Evolutionary conservation across 2,888 invertebrate species (phyloP).

Genomic region (Drosophila maculinotata): DNA sequence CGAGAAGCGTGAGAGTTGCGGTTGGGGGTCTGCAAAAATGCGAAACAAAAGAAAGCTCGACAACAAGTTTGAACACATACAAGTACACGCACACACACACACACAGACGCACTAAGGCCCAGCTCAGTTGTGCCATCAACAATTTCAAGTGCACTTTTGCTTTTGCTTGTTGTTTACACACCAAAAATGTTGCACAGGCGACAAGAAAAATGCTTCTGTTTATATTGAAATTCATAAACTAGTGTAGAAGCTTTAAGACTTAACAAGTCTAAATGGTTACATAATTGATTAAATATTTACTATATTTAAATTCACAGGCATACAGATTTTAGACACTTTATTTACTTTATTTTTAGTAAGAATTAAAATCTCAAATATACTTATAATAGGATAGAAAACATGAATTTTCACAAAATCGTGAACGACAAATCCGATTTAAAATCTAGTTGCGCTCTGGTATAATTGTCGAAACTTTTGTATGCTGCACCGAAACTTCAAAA

Average conservation of each 20-base stretch:
- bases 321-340: no score
- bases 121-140: slow-evolving; percentile 66
- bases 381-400: no score
- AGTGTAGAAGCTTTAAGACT: no score
- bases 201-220: slow-evolving; percentile 13
- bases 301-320: no score
- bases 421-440: no score
- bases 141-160: slow-evolving; percentile 77
- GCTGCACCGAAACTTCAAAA: slow-evolving; percentile 32
- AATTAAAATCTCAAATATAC: no score
- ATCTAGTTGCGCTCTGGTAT: no score
- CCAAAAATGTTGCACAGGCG: slow-evolving; percentile 30
- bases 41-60: slow-evolving; percentile 74
- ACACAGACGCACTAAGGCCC: slow-evolving; percentile 13
- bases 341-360: no score
- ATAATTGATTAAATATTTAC: no score
- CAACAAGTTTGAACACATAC: slow-evolving; percentile 66
- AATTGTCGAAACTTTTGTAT: slow-evolving; percentile 34
- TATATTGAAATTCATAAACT: neutral
- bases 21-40: slow-evolving; percentile 39
- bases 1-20: slow-evolving; percentile 14
- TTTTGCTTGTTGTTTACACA: slow-evolving; percentile 54
- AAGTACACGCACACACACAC: slow-evolving; percentile 22
- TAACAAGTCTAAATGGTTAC: no score
- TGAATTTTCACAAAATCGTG: no score